These are phyloP conservation scores for Archocentrus centrarchus DNA, from an alignment of 2,113 vertebrate genomes.

Conservation along the genomic window DNA sequence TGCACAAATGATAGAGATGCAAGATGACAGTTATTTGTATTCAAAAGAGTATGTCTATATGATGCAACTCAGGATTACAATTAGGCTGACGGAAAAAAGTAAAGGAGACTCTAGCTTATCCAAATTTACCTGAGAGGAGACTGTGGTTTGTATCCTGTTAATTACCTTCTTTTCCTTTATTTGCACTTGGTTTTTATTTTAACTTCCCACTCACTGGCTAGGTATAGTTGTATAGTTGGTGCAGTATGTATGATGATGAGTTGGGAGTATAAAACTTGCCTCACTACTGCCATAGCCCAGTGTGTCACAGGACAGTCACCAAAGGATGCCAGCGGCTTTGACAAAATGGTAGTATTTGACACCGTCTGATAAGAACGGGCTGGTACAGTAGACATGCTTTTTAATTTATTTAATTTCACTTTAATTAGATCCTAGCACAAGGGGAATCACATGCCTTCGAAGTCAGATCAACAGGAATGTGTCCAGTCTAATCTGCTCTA, in stretches of 20 bases:
- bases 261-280: not conserved
- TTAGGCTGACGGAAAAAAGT: constrained; percentile 1
- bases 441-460: constrained; percentile 63
- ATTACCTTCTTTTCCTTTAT: not conserved
- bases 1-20: not conserved
- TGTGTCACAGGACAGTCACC: not conserved
- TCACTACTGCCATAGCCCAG: not conserved
- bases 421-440: constrained; percentile 42
- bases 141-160: not conserved
- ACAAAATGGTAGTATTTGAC: not conserved
- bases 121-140: not conserved
- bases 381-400: constrained; percentile 14
- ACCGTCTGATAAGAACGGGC: not conserved
- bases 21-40: not conserved
- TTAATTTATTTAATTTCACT: constrained; percentile 51
- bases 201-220: not conserved
- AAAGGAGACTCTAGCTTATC: constrained; percentile 21
- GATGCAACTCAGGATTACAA: constrained; percentile 26
- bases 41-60: constrained; percentile 6
- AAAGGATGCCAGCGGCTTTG: not conserved
- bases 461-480: constrained; percentile 52
- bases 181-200: not conserved
- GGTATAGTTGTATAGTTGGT: not conserved
- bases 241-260: not conserved
- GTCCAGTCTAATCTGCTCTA: constrained; percentile 64